Percentiles rank a stretch among this genome's conserved stretches.
phyloP scores from a whole-genome alignment of 2,888 invertebrate species.

The Micropterix aruncella region DNA sequence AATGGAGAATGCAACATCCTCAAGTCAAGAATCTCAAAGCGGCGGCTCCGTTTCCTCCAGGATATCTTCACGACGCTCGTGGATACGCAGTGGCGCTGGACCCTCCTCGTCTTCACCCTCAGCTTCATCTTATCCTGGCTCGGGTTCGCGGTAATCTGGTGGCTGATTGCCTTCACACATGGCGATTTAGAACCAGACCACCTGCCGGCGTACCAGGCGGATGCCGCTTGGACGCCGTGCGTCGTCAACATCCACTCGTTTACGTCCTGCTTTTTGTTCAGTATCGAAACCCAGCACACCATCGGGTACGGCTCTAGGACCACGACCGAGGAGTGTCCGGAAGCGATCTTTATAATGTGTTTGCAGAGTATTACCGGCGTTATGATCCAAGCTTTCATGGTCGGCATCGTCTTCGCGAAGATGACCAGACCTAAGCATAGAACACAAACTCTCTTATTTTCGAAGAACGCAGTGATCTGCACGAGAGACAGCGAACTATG shows the following conservation, averaged over 20 bases:
- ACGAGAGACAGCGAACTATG: conserved; percentile 71
- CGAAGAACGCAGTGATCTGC: conserved; percentile 70
- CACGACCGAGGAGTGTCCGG: conserved; percentile 79
- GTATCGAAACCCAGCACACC: conserved; percentile 86
- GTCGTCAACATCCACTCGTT: conserved; percentile 68
- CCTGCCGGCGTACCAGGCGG: conserved; percentile 31
- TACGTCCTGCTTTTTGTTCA: conserved; percentile 80
- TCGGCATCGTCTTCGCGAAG: conserved; percentile 81
- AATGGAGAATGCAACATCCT: conserved; percentile 95
- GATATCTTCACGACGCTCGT: conserved; percentile 83
- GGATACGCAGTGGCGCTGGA: conserved; percentile 88
- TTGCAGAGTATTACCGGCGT: conserved; percentile 79
- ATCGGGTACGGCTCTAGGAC: conserved; percentile 80
- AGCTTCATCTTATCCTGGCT: conserved; percentile 82
- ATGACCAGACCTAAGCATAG: conserved; percentile 84
- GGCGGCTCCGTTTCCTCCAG: conserved; percentile 60
- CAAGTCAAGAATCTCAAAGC: conserved; percentile 74
- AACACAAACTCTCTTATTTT: conserved; percentile 81
- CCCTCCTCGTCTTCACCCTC: conserved; percentile 69
- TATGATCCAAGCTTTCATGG: conserved; percentile 67
- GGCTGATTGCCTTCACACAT: conserved; percentile 74
- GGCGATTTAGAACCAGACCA: conserved; percentile 62
- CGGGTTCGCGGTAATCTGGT: conserved; percentile 76
- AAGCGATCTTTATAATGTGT: conserved; percentile 82
- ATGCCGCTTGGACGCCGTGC: conserved; percentile 60